phyloP scores from a whole-genome alignment of 1,140 invertebrate species.

The Pachypsylla venusta region DNA sequence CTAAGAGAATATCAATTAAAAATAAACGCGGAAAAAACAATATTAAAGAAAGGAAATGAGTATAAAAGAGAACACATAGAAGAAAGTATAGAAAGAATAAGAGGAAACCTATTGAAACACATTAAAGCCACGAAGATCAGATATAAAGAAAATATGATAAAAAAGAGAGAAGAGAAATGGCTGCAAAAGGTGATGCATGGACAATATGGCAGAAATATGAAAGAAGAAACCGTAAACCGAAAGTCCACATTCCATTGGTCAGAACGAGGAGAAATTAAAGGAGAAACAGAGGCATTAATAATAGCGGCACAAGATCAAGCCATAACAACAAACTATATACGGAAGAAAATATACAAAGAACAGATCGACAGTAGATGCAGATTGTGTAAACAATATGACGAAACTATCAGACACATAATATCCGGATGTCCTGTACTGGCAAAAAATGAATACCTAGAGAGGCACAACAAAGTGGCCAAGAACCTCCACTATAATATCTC shows the following conservation, averaged over 20 bases:
- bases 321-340: slow-evolving; percentile 6
- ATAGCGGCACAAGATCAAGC: slow-evolving; percentile 9
- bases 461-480: neutral
- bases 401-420: neutral
- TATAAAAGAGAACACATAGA: neutral
- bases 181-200: neutral
- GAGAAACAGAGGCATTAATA: slow-evolving; percentile 1
- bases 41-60: neutral
- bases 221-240: neutral
- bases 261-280: neutral
- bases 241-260: neutral
- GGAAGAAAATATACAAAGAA: neutral
- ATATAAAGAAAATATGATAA: slow-evolving; percentile 1
- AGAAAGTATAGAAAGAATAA: neutral
- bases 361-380: neutral
- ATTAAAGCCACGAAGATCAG: neutral
- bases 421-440: neutral
- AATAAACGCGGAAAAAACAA: neutral
- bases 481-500: slow-evolving; percentile 1
- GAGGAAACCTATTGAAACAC: neutral
- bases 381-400: neutral
- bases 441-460: neutral
- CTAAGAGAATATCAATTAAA: neutral
- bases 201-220: neutral
- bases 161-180: slow-evolving; percentile 3